Percentiles rank a stretch among this genome's conserved stretches.
phyloP scores from a whole-genome alignment of 1,140 invertebrate species.

The Pseudomyrmex sp. region DNA sequence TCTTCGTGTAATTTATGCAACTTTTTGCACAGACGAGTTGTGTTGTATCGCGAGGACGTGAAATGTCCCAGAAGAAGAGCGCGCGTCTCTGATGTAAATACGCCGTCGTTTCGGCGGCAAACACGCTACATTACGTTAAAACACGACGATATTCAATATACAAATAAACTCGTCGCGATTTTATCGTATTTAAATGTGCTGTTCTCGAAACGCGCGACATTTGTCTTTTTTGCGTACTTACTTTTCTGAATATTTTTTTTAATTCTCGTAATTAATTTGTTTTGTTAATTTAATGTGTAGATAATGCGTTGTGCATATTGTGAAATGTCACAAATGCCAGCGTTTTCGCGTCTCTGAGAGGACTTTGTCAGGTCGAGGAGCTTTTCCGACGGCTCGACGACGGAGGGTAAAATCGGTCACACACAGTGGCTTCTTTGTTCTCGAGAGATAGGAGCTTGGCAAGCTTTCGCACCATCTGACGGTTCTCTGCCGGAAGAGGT shows the following conservation, averaged over 20 bases:
- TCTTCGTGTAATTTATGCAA: not conserved
- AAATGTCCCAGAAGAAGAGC: not conserved
- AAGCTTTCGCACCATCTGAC: constrained; percentile 68
- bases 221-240: not conserved
- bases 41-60: not conserved
- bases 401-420: constrained; percentile 42
- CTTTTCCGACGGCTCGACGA: constrained; percentile 38
- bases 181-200: constrained; percentile 16
- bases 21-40: not conserved
- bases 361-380: constrained; percentile 2
- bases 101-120: too few relatives aligned
- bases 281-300: not conserved
- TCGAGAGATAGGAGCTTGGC: constrained; percentile 49
- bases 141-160: too few relatives aligned
- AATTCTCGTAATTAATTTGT: not conserved
- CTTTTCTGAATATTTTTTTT: not conserved
- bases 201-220: too few relatives aligned
- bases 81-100: too few relatives aligned
- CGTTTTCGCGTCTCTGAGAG: constrained; percentile 20
- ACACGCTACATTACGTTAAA: too few relatives aligned
- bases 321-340: not conserved
- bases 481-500: constrained; percentile 56
- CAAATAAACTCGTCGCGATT: too few relatives aligned
- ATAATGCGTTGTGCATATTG: too few relatives aligned
- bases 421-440: constrained; percentile 3